Evolutionary conservation across 2,113 vertebrate species (phyloP), one percentile per base, ranked within the genome.

Genomic region (human (Homo sapiens)): DNA sequence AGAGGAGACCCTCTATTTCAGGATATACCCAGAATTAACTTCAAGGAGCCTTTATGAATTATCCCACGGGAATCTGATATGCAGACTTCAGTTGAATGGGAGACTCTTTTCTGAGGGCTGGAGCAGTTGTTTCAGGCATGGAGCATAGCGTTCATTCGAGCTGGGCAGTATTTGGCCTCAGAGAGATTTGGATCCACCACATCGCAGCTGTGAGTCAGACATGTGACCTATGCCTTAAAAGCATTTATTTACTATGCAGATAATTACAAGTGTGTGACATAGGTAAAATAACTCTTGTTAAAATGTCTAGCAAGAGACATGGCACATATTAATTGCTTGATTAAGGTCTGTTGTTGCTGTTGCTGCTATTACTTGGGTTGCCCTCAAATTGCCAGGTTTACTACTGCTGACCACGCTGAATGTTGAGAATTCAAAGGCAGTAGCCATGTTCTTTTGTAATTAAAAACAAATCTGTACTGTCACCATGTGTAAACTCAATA

Each of bases 101-200:
- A 68, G 25, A 6, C 8, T 78, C 1, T 4, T 27, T 87, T 43
- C 16, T 76, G 20, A 97, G 50, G 2, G 1, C 25, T 89, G 22
- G 10, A 35, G 4, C 45, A 35, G 14, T 61, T 48, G 48, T 12
- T 72, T 61, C 16, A 80, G 82, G 20, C 3, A 38, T 23, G 20
- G 32, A 6, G 3, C 5, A 18, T 0, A 17, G 0, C 2, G 6
- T 3, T 93, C 8, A 61, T 9, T 55, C 4, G 18, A 27, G 23
- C 16, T 50, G 11, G 78, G 5, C 3, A 57, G 5, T 38, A 76
- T 48, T 45, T 72, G 2, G 2, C 43, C 7, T 93, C 32, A 61
- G 57, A 12, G 59, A 61, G 20, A 48, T 40, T 25, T 82, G 57
- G 22, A 80, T 55, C 2, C 17, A 30, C 22, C 35, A 70, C 22